A percentile compares a stretch with the other conserved stretches of the same genome.
These are phyloP conservation scores for Dendrolimus punctatus DNA, from an alignment of 1,140 invertebrate species.

Conservation along the genomic window DNA sequence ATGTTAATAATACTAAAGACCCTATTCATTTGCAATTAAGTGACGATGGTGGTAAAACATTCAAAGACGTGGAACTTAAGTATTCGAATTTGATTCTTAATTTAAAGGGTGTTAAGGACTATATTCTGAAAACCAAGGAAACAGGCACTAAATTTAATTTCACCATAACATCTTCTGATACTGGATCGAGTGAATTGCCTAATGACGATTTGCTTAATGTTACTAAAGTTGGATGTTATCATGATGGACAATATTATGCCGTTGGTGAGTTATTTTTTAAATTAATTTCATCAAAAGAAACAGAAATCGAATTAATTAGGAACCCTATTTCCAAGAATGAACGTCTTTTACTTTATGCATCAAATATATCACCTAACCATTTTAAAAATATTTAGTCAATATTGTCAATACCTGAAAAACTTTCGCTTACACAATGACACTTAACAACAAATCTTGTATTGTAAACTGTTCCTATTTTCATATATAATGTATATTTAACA, in stretches of 20 bases:
- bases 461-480: too few relatives aligned
- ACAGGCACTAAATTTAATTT: conserved; percentile 66
- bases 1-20: conserved; percentile 46
- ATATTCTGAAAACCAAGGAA: conserved; percentile 64
- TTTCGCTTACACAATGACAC: too few relatives aligned
- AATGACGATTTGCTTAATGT: conserved; percentile 30
- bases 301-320: not conserved
- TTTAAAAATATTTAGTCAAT: too few relatives aligned
- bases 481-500: too few relatives aligned
- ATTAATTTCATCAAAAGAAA: not conserved
- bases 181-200: conserved; percentile 33
- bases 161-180: conserved; percentile 49
- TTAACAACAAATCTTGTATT: too few relatives aligned
- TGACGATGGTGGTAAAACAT: conserved; percentile 53
- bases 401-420: too few relatives aligned
- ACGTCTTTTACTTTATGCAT: too few relatives aligned
- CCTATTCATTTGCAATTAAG: conserved; percentile 60
- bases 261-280: conserved; percentile 42
- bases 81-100: conserved; percentile 54
- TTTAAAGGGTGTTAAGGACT: conserved; percentile 58
- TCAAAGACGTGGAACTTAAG: conserved; percentile 50
- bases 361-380: too few relatives aligned
- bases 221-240: conserved; percentile 49
- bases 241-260: conserved; percentile 56
- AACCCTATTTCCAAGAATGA: too few relatives aligned